phyloP scores from a whole-genome alignment of 2,888 invertebrate genomes.

The Heteropelma amictum region DNA sequence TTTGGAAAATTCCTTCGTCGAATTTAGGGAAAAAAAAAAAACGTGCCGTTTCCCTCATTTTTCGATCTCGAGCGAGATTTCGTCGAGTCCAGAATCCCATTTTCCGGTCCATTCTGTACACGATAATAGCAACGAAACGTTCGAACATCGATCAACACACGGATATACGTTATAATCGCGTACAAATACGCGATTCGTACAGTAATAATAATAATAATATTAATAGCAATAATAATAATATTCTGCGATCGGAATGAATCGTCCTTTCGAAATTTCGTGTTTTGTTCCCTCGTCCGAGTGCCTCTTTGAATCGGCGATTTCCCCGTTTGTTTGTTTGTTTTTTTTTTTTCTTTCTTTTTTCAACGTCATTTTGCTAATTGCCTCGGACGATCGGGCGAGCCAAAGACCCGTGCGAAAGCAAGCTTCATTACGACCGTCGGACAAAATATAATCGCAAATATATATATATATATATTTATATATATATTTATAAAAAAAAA shows the following conservation, averaged over 20 bases:
- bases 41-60: conserved; percentile 57
- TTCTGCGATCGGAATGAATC: conserved; percentile 65
- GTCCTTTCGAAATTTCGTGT: conserved; percentile 59
- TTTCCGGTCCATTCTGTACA: conserved; percentile 43
- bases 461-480: conserved; percentile 39
- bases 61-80: conserved; percentile 67
- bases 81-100: conserved; percentile 46
- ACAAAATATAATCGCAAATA: conserved; percentile 64
- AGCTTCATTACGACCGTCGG: conserved; percentile 61
- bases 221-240: conserved; percentile 65
- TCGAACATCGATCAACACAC: conserved; percentile 72
- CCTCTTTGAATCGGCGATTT: not conserved
- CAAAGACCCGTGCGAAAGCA: conserved; percentile 61
- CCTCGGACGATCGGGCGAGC: not conserved
- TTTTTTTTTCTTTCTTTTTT: not conserved
- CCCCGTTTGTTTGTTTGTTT: not conserved
- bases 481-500: conserved; percentile 65
- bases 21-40: too few species aligned
- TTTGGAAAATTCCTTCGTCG: too few species aligned
- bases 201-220: too few species aligned
- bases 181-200: too few species aligned
- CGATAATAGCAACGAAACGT: conserved; percentile 73
- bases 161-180: conserved; percentile 48
- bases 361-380: too few species aligned
- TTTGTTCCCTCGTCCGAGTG: not conserved